A percentile compares a stretch with the other conserved stretches of the same genome.
Evolutionary conservation across 2,888 invertebrate species (phyloP).

Genomic region (Notocelia uddmanniana): DNA sequence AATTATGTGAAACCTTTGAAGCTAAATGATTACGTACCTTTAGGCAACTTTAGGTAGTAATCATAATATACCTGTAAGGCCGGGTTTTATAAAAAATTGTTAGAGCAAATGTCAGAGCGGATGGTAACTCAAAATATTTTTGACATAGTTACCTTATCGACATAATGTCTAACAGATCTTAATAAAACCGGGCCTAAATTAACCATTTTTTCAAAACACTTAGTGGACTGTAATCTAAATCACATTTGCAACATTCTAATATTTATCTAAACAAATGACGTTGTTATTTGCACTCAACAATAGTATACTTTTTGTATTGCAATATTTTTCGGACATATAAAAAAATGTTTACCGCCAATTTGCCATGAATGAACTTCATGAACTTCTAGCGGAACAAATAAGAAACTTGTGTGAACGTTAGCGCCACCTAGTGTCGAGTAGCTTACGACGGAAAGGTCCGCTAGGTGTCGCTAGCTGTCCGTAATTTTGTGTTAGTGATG

Average conservation of each 20-base stretch:
- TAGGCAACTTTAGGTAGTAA: too few species aligned
- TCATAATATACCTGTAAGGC: too few species aligned
- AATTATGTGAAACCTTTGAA: background rate
- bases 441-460: constrained; percentile 54
- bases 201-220: background rate
- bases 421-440: constrained; percentile 83
- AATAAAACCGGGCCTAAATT: too few species aligned
- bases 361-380: background rate
- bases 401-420: constrained; percentile 36
- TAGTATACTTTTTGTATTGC: too few species aligned
- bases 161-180: too few species aligned
- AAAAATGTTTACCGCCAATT: background rate
- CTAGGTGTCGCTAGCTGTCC: constrained; percentile 71
- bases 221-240: background rate
- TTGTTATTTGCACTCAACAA: background rate
- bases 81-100: too few species aligned
- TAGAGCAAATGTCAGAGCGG: too few species aligned
- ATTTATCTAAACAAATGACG: background rate
- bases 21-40: too few species aligned
- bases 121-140: too few species aligned
- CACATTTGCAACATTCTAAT: background rate
- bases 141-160: too few species aligned
- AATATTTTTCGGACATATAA: too few species aligned
- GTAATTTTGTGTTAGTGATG: background rate
- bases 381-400: constrained; percentile 18